Conservation (phyloP, 2,888 invertebrate species). For the Andrena praecox region DNA sequence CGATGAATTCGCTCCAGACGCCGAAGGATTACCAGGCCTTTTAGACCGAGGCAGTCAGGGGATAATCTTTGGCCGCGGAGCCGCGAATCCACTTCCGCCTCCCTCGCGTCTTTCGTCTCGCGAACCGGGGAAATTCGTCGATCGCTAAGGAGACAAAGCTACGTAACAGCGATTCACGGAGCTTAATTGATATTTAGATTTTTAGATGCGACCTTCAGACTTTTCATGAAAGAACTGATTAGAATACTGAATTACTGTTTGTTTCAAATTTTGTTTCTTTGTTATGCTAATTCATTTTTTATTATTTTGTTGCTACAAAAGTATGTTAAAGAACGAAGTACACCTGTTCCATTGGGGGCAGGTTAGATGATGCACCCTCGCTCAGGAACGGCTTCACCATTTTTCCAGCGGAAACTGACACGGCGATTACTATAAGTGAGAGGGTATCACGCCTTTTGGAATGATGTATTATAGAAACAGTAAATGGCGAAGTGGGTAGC, state of each 20-base stretch:
- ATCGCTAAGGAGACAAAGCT: conserved; percentile 37
- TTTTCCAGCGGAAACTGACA: too few species aligned
- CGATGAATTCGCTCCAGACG: conserved; percentile 77
- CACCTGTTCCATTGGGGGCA: too few species aligned
- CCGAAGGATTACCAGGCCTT: conserved; percentile 74
- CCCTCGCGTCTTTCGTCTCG: conserved; percentile 51
- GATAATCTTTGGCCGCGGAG: conserved; percentile 73
- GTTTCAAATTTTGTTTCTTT: neutral
- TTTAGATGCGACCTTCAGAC: neutral
- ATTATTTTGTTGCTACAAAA: too few species aligned
- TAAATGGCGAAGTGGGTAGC: too few species aligned
- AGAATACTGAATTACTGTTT: neutral
- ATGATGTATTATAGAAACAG: too few species aligned
- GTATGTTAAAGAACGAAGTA: too few species aligned
- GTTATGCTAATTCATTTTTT: neutral
- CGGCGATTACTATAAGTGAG: too few species aligned
- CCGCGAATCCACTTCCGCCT: conserved; percentile 67
- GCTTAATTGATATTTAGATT: neutral
- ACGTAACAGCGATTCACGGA: neutral
- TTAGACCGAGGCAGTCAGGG: conserved; percentile 63
- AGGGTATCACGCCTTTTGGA: too few species aligned
- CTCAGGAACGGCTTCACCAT: too few species aligned
- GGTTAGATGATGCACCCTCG: too few species aligned
- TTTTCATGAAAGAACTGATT: neutral
- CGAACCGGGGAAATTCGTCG: conserved; percentile 32